Base-by-base conservation (phyloP, 2,888 invertebrate genomes). In the Sinodicranocentrus sp. region DNA sequence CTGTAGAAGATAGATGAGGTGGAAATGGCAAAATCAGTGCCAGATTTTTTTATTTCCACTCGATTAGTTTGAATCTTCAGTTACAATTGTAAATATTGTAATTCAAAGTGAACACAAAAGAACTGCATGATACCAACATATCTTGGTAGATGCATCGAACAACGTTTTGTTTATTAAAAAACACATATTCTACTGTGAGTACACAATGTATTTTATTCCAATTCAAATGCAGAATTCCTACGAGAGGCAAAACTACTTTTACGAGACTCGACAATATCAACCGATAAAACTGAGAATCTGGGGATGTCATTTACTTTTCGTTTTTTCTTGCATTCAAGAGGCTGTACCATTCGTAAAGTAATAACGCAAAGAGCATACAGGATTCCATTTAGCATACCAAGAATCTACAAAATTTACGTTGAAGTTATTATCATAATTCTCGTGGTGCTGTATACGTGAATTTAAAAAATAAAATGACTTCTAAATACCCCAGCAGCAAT, bases 401-500 rank as follows among this genome's bases (percentile, higher is more conserved):
- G 8, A 19, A 48, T 67, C 77, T 77, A 21, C 2, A 23, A 61
- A 25, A 61, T 61, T 17, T 3, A 13, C 61, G n/a, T 21, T 59
- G n/a, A 10, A 1, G n/a, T 44, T 57, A 25, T 57, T 52, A 33
- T 33, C n/a, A 33, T 10, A 33, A 33, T 10, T 6, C 33, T 6
- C 33, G 10, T 33, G 5, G n/a, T 10, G 33, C 33, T 33, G 10
- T 33, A 33, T 33, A 33, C 33, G 33, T 6, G 33, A 33, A 33
- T 33, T 33, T 8, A 57, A 23, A 57, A 5, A 5, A 13, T 25
- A 21, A 48, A 10, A 48, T n/a, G 15, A 19, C 2, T n/a, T 33
- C 52, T n/a, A n/a, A n/a, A n/a, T 68, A 77, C 77, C 5, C 70
- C 70, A 33, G 78, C 78, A 70, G 70, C 78, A 28, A 78, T 78